Base-by-base conservation (phyloP, 2,888 invertebrate species). In the Ophraella communa region DNA sequence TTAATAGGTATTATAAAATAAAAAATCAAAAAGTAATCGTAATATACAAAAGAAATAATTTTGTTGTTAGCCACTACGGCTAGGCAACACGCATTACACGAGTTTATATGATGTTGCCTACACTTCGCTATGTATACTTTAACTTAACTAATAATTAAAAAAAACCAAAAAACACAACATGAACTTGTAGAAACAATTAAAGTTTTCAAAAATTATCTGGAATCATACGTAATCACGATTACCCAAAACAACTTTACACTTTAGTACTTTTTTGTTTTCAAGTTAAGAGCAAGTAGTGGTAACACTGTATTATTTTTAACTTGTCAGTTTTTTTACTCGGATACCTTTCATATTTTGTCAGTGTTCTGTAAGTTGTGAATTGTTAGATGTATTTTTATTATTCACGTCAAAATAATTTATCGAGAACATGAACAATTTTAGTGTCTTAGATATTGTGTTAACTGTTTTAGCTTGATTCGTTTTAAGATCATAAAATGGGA, bases 401-500 rank as follows among this genome's bases (percentile, higher is more conserved):
- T 55, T 62, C 24, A 67, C 57, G 59, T 65, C 63, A 67, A 67
- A 67, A 56, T 60, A 59, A 55, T 14, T 17, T 44, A 21, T 67
- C 53, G 64, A 55, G 55, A 47, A 55, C 39, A 47, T 58, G 53
- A 55, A 61, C 51, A 30, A 49, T 57, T 47, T 58, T n/a, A 61
- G 63, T 59, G 60, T 65, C 60, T 60, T 65, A 14, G 49, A 53
- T 39, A 39, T 14, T 53, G 62, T 59, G 65, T 65, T 49, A 47
- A 44, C 51, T 51, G 45, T 65, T 65, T 55, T 60, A 63, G 35
- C 39, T 54, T 58, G 49, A 30, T 59, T 58, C 33, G 51, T 65
- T 52, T 49, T 33, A 49, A 35, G 30, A 49, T 49, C 39, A 35
- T 62, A 39, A 53, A 58, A 53, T 49, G 52, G 57, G 52, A 61